Evolutionary conservation across 2,888 invertebrate species (phyloP), one percentile per base, ranked within the genome.

Genomic region (Colostygia pectinataria): DNA sequence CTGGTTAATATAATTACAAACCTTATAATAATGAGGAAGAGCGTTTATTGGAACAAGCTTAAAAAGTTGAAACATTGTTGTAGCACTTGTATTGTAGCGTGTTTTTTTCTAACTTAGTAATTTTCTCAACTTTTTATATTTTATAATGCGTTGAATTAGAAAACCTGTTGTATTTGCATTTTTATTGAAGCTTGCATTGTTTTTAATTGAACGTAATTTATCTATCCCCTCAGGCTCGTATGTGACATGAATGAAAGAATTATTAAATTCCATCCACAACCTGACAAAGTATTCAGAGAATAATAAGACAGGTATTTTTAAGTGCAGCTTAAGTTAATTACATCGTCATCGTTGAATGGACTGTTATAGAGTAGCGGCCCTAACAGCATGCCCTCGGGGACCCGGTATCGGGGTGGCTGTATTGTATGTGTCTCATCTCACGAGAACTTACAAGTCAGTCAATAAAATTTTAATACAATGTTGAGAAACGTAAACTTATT

Each of bases 401-500:
- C 49, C 43, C 29, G 48, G 31, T 33, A 41, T 33, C 41, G 45
- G 20, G 20, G 5, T 2, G 20, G 20, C 20, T 2, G 20, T 20
- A n/a, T 18, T 18, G 18, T 18, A 36, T 48, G 57, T 40, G 42
- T 37, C 48, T 61, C 74, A 71, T 75, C 74, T 68, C 78, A 72
- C 74, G 77, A 74, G 74, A 79, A 72, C 32, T 55, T 65, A 77
- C 82, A 40, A 27, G 44, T 41, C 31, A n/a, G n/a, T n/a, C n/a
- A n/a, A 24, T 44, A 40, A 10, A 37, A 43, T 43, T 33, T 32
- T 41, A 36, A 50, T 41, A 52, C 87, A 88, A 86, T 85, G 83
- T 89, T 87, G 88, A 77, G 87, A 89, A 86, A 75, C 59, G 65
- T 65, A 66, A 63, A 62, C 63, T 65, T 66, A 68, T 77, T 69